Conservation (phyloP, 92 coral and sea anemone species). For the Porites divaricata region DNA sequence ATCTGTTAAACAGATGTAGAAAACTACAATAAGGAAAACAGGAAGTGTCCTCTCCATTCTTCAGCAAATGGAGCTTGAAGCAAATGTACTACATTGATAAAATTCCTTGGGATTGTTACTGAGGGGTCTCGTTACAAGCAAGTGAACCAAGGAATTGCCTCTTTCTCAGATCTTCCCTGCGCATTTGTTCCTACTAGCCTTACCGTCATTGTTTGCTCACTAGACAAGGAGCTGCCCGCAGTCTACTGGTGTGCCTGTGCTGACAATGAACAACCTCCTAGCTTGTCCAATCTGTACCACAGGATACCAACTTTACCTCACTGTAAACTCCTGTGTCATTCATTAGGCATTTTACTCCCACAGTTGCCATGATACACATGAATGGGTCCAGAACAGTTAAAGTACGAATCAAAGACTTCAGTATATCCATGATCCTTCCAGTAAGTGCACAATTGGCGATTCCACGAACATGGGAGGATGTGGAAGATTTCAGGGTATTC, state of each 20-base stretch:
- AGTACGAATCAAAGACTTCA: constrained; percentile 73
- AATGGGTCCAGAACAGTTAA: constrained; percentile 74
- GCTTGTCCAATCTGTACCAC: neutral
- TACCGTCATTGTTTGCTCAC: neutral
- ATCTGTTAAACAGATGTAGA: too few relatives aligned
- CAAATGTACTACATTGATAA: too few relatives aligned
- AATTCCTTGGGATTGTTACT: too few relatives aligned
- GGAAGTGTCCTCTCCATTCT: too few relatives aligned
- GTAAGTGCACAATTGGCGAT: constrained; percentile 86
- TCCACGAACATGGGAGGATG: constrained; percentile 90
- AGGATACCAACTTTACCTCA: neutral
- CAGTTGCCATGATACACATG: constrained; percentile 99
- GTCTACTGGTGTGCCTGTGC: neutral
- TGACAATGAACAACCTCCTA: neutral
- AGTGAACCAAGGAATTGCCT: too few relatives aligned
- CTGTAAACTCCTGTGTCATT: neutral
- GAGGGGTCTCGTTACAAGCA: too few relatives aligned
- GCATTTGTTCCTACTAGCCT: too few relatives aligned
- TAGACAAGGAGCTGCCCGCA: neutral
- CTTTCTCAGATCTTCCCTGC: too few relatives aligned
- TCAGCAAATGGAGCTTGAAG: too few relatives aligned
- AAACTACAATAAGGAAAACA: too few relatives aligned
- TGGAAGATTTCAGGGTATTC: constrained; percentile 79
- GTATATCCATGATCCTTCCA: constrained; percentile 86
- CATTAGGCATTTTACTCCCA: constrained; percentile 70